phyloP scores from a whole-genome alignment of 2,888 invertebrate genomes.

The Rutpela maculata region DNA sequence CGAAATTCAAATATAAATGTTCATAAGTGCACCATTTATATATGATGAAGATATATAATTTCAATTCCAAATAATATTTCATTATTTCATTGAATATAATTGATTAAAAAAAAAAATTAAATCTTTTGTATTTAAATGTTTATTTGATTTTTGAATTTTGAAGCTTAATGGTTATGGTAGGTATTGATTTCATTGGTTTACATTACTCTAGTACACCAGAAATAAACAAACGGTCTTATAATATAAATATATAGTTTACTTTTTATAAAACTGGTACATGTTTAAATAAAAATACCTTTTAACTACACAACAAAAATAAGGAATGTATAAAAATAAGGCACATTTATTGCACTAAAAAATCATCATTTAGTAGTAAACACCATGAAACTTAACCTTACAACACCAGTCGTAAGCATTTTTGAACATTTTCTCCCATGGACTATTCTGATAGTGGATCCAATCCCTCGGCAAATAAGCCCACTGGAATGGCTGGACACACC shows the following conservation, averaged over 20 bases:
- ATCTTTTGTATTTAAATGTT: no score
- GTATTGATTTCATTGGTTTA: no score
- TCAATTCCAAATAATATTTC: no score
- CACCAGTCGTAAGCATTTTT: slow-evolving; percentile 90
- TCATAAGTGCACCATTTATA: no score
- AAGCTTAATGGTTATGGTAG: no score
- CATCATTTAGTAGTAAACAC: slow-evolving; percentile 59
- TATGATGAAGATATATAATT: no score
- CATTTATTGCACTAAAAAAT: slow-evolving; percentile 19
- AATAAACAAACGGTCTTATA: neutral
- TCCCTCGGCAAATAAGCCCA: slow-evolving; percentile 83
- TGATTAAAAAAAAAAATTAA: no score
- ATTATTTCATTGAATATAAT: no score
- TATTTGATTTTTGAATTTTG: no score
- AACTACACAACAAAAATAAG: slow-evolving; percentile 10
- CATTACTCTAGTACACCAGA: neutral
- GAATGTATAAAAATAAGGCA: slow-evolving; percentile 40
- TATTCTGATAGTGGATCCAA: slow-evolving; percentile 76
- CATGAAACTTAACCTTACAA: slow-evolving; percentile 60
- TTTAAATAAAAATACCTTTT: neutral
- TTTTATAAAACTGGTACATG: slow-evolving; percentile 5
- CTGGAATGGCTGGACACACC: slow-evolving; percentile 90
- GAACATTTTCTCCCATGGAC: slow-evolving; percentile 96
- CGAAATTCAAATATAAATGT: no score
- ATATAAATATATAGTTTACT: neutral